A percentile compares a stretch with the other conserved stretches of the same genome.
phyloP scores from a whole-genome alignment of 2,797 vertebrate species.

The Tinamus major region DNA sequence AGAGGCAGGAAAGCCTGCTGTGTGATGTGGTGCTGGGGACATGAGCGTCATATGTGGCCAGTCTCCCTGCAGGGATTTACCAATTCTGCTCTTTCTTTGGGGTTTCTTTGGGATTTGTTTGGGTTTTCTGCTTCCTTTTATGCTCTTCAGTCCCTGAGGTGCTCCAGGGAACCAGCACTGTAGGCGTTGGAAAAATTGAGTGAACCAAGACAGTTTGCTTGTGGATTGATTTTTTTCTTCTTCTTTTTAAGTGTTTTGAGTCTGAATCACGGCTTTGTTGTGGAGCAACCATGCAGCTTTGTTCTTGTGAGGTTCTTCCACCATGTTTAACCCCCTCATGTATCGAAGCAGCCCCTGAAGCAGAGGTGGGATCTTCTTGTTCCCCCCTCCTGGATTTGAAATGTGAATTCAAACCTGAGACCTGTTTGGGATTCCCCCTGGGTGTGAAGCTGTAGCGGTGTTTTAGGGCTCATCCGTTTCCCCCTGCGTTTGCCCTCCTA shows the following conservation, averaged over 20 bases:
- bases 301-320: neutral
- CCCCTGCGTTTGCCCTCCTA: neutral
- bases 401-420: neutral
- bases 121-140: neutral
- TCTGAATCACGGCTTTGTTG: neutral
- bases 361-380: neutral
- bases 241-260: accelerated
- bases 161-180: neutral
- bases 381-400: neutral
- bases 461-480: neutral
- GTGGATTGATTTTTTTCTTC: no score
- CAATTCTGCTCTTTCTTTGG: accelerated
- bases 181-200: neutral
- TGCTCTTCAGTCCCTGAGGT: neutral
- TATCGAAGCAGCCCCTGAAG: accelerated
- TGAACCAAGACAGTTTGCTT: neutral
- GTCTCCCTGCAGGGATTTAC: neutral
- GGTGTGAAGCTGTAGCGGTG: neutral
- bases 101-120: neutral
- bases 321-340: accelerated
- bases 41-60: neutral
- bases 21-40: neutral
- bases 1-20: neutral
- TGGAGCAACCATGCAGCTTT: neutral
- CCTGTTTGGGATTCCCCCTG: neutral